These are phyloP conservation scores for Caenorhabditis becei DNA, from an alignment of 2,888 invertebrate species.

Conservation along the genomic window DNA sequence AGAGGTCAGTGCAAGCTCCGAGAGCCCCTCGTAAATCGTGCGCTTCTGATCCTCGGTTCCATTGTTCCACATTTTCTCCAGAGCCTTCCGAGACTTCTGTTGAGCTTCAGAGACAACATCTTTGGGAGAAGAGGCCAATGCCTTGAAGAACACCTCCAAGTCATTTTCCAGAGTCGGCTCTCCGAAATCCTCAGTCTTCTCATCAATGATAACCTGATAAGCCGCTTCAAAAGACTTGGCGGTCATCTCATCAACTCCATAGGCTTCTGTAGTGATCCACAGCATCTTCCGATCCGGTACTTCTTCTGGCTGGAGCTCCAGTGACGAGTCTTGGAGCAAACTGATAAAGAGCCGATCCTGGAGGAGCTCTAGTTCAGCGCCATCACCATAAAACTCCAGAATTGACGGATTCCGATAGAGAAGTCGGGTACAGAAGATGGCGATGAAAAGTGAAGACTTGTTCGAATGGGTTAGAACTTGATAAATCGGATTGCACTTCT, in stretches of 20 bases:
- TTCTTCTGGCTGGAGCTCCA: constrained; percentile 2
- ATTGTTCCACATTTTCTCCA: constrained; percentile 54
- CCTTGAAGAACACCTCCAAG: constrained; percentile 17
- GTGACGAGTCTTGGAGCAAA: constrained; percentile 7
- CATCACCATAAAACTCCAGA: constrained; percentile 27
- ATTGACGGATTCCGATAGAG: constrained; percentile 18
- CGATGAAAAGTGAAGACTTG: constrained; percentile 45
- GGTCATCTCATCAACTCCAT: constrained; percentile 30
- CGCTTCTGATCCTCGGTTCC: constrained; percentile 20
- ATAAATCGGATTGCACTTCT: constrained; percentile 39
- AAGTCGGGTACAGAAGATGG: constrained; percentile 36
- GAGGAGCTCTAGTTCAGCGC: neutral
- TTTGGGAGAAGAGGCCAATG: neutral
- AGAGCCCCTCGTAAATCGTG: constrained; percentile 38
- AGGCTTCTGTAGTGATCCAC: constrained; percentile 39
- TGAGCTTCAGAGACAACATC: neutral
- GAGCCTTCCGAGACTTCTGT: constrained; percentile 18
- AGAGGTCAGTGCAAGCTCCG: constrained; percentile 10
- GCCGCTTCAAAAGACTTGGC: constrained; percentile 6
- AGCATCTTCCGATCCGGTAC: constrained; percentile 17
- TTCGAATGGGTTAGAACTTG: constrained; percentile 47
- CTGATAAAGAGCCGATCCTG: neutral
- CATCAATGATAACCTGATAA: constrained; percentile 1
- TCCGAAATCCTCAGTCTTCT: neutral
- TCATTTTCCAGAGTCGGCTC: neutral